Percentiles rank a stretch among this genome's conserved stretches.
Evolutionary conservation across 2,113 vertebrate species (phyloP).

Genomic region (Seriola rivoliana): DNA sequence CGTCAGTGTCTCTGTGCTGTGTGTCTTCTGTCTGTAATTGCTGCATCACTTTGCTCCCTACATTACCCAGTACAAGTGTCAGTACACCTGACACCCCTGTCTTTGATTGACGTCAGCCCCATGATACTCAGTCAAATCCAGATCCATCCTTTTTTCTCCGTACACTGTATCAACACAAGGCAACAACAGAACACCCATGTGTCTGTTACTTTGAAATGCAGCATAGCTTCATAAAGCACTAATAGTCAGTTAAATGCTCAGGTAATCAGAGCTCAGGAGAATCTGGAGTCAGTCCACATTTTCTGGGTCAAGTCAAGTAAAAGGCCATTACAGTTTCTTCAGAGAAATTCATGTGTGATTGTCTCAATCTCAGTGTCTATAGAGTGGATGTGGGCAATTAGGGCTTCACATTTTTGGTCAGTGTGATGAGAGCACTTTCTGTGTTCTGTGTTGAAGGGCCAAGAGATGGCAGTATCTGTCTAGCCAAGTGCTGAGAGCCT

Average conservation of each 20-base stretch:
- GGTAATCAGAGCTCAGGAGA: not conserved
- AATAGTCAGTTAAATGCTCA: not conserved
- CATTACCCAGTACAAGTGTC: not conserved
- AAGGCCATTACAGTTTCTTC: not conserved
- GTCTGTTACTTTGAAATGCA: not conserved
- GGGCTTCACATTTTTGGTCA: not conserved
- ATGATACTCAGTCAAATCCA: not conserved
- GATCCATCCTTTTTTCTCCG: not conserved
- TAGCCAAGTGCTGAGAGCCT: not conserved
- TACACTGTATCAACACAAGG: not conserved
- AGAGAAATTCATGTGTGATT: not conserved
- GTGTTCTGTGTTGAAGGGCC: conserved; percentile 32
- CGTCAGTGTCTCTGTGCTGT: conserved; percentile 77
- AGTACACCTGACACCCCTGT: not conserved
- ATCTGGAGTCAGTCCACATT: not conserved
- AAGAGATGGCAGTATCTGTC: conserved; percentile 53
- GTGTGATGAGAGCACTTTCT: not conserved
- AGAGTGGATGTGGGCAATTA: not conserved
- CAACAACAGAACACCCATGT: not conserved
- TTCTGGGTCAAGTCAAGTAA: not conserved
- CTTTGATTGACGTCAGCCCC: not conserved
- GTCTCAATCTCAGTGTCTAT: not conserved
- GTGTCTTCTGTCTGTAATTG: not conserved
- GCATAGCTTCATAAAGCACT: not conserved
- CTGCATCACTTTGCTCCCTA: not conserved